phyloP scores from a whole-genome alignment of 2,113 vertebrate species.

The Istiophorus platypterus region DNA sequence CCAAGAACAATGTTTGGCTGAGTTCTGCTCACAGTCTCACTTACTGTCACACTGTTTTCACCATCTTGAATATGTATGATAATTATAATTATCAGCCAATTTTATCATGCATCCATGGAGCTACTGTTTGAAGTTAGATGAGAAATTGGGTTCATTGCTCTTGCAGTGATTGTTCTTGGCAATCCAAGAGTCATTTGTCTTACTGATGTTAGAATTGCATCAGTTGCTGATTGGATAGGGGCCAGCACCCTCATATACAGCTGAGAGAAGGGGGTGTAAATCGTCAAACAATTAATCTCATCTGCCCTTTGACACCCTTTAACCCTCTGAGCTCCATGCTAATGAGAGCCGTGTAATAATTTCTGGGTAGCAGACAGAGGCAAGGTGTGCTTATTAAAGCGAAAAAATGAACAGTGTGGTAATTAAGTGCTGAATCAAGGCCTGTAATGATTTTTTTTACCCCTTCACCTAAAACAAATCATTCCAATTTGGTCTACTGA shows the following conservation, averaged over 20 bases:
- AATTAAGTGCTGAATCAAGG: slow-evolving; percentile 51
- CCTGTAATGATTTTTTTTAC: slow-evolving; percentile 28
- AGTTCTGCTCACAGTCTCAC: not conserved
- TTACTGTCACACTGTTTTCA: not conserved
- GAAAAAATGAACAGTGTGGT: slow-evolving; percentile 40
- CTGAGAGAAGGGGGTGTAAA: slow-evolving; percentile 64
- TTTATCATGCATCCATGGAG: not conserved
- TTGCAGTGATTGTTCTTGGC: slow-evolving; percentile 36
- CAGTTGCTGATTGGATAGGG: slow-evolving; percentile 42
- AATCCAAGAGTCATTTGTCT: slow-evolving; percentile 52
- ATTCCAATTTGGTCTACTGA: slow-evolving; percentile 34
- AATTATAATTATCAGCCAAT: slow-evolving; percentile 6
- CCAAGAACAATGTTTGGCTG: too few species aligned
- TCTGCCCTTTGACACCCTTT: slow-evolving; percentile 68
- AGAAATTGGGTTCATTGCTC: slow-evolving; percentile 37
- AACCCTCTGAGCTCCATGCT: slow-evolving; percentile 65
- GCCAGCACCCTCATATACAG: slow-evolving; percentile 54
- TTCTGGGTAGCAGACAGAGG: slow-evolving; percentile 45
- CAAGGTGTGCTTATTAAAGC: slow-evolving; percentile 56
- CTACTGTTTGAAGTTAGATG: slow-evolving; percentile 1
- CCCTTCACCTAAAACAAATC: slow-evolving; percentile 43
- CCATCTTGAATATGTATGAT: not conserved
- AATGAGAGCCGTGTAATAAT: slow-evolving; percentile 66
- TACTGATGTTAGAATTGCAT: slow-evolving; percentile 44
- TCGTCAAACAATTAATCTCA: slow-evolving; percentile 66